Base-by-base conservation (phyloP, 2,888 invertebrate genomes). In the Xanthostigma xanthostigma region DNA sequence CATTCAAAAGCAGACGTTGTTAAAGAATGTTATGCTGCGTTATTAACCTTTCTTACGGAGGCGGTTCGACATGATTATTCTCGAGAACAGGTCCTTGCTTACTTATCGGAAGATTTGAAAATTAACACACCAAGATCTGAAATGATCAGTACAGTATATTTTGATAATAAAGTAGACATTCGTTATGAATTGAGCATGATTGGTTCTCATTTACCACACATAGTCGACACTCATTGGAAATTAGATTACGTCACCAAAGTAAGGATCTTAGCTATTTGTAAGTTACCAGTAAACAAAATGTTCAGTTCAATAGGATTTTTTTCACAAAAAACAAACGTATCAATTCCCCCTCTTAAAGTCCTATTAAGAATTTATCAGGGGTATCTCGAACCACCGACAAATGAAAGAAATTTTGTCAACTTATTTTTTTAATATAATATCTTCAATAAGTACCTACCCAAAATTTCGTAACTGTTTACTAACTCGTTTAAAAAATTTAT, bases 211-310 rank as follows among this genome's bases (percentile, higher is more conserved):
- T 61, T 75, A 51, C 75, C 75, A 1, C 74, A 74, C 56, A 69
- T 77, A 49, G 69, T 70, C 3, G 76, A 77, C 54, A 71, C 73
- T 1, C 72, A 74, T 51, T 78, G 77, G 77, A 76, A 75, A 59
- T 64, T 77, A n/a, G 76, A 77, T 62, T 74, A 64, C 52, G 57
- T 65, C 33, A 57, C 65, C 34, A 65, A 67, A 57, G 67, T 67
- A 57, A 49, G 49, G 10, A 6, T 27, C 6, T 27, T 27, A 6
- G 3, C 6, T 27, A 27, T 27, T 27, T 27, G 27, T 6, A 1
- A 27, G 6, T 27, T 27, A 27, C 27, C 6, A 27, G 27, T 27
- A 27, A 27, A 27, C 27, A 27, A 27, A 27, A 27, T 27, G 6
- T 27, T 27, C 27, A 27, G 27, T 27, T 27, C 27, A 6, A 27